Conservation (phyloP, 2,113 vertebrate species). For the Cairina moschata region DNA sequence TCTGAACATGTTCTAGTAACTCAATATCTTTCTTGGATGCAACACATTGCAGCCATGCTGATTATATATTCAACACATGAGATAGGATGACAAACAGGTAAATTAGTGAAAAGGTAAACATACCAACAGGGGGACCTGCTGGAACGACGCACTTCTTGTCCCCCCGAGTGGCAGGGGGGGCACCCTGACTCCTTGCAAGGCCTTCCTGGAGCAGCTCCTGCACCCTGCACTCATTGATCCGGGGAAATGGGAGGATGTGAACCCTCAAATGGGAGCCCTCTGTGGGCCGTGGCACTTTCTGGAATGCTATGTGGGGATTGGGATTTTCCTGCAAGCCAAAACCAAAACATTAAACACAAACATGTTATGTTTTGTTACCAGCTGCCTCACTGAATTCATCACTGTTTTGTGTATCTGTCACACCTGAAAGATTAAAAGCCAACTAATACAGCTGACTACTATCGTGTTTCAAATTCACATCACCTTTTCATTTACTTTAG, state of each 20-base stretch:
- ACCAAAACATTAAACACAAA: not conserved
- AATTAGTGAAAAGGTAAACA: not conserved
- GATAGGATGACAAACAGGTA: not conserved
- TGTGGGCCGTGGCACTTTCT: slow-evolving; percentile 95
- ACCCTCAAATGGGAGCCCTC: slow-evolving; percentile 97
- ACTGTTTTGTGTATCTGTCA: not conserved
- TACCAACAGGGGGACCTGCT: slow-evolving; percentile 93
- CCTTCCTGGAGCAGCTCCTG: slow-evolving; percentile 87
- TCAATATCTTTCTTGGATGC: not conserved
- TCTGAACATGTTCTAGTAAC: not conserved
- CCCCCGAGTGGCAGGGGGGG: slow-evolving; percentile 69
- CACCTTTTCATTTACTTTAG: not conserved
- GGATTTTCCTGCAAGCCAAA: slow-evolving; percentile 88
- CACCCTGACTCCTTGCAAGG: slow-evolving; percentile 80
- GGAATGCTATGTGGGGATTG: slow-evolving; percentile 97
- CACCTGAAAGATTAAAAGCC: not conserved
- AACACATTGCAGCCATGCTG: not conserved
- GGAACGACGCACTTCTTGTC: slow-evolving; percentile 98
- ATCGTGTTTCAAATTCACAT: not conserved
- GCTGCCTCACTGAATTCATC: not conserved
- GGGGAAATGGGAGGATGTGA: slow-evolving; percentile 92
- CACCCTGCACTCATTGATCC: slow-evolving; percentile 85
- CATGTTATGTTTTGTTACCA: not conserved
- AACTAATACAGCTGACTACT: not conserved
- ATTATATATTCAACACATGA: not conserved